These are phyloP conservation scores for Phrynosoma blainvillii DNA, from an alignment of 2,113 vertebrate genomes.

Conservation along the genomic window DNA sequence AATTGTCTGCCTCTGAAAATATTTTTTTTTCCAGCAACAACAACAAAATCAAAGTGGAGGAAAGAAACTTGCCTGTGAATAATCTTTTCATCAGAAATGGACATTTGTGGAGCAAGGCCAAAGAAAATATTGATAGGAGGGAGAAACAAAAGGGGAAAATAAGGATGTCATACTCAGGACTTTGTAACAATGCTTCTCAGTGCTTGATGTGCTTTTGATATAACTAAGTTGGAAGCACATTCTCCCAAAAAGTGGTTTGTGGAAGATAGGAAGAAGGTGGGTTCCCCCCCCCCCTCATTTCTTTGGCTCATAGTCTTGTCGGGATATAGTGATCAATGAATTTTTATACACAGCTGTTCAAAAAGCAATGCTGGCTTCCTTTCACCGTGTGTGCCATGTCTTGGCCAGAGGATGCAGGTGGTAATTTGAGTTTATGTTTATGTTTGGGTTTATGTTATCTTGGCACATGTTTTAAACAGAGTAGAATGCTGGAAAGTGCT, in stretches of 20 bases:
- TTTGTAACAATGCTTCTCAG: slow-evolving; percentile 36
- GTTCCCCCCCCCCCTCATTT: slow-evolving; percentile 27
- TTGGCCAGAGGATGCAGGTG: slow-evolving; percentile 28
- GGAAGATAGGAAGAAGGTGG: slow-evolving; percentile 3
- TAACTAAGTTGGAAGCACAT: slow-evolving; percentile 24
- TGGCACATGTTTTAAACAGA: slow-evolving; percentile 24
- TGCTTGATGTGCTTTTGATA: not conserved
- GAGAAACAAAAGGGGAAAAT: slow-evolving; percentile 47
- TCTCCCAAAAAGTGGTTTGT: slow-evolving; percentile 52
- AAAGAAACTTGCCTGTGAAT: slow-evolving; percentile 45
- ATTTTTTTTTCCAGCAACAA: slow-evolving; percentile 12
- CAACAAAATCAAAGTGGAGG: not conserved
- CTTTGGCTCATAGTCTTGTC: slow-evolving; percentile 40
- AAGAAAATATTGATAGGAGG: slow-evolving; percentile 53
- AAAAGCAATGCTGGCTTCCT: slow-evolving; percentile 25
- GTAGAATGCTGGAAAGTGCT: slow-evolving; percentile 1
- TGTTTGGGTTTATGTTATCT: slow-evolving; percentile 35
- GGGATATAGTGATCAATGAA: slow-evolving; percentile 44
- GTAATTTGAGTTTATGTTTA: slow-evolving; percentile 35
- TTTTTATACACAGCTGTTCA: not conserved
- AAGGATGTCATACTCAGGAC: slow-evolving; percentile 46
- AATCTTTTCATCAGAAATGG: slow-evolving; percentile 53
- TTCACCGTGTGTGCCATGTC: slow-evolving; percentile 44
- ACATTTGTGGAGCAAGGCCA: slow-evolving; percentile 33
- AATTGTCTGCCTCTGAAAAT: slow-evolving; percentile 65